Conservation (phyloP, 2,113 vertebrate species). For the Oncorhynchus kisutch region DNA sequence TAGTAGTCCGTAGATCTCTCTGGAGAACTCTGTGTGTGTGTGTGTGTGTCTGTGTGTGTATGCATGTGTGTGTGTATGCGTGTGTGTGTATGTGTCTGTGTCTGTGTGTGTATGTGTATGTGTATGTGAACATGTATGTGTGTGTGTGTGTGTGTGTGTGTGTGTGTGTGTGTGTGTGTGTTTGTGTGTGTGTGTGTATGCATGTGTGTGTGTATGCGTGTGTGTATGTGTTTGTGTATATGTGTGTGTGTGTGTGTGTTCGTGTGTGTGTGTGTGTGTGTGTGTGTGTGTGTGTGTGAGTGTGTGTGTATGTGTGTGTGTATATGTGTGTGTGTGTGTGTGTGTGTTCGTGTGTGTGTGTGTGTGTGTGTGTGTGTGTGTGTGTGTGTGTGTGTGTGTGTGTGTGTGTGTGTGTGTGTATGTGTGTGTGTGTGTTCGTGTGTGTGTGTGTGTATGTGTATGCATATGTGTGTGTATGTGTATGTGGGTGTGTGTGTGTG, state of each 20-base stretch:
- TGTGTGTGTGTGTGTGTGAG: slow-evolving; percentile 26
- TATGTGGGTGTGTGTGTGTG: neutral
- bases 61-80: neutral
- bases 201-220: neutral
- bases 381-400: neutral
- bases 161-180: slow-evolving; percentile 25
- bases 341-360: neutral
- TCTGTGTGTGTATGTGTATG: slow-evolving; percentile 15
- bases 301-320: neutral
- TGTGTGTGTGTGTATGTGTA: neutral
- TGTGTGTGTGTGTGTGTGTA: slow-evolving; percentile 24
- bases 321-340: neutral
- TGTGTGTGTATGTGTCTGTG: neutral
- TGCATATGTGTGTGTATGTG: too few species aligned
- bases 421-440: neutral
- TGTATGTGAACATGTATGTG: slow-evolving; percentile 28
- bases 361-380: slow-evolving; percentile 30
- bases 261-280: neutral
- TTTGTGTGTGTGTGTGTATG: neutral
- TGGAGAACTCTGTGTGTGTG: neutral
- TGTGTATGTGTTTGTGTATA: neutral
- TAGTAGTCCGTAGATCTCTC: neutral
- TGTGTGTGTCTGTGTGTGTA: neutral
- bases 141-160: neutral
- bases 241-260: slow-evolving; percentile 27